Conservation (phyloP, 92 coral and sea anemone genomes). For the Diadumene lineata region DNA sequence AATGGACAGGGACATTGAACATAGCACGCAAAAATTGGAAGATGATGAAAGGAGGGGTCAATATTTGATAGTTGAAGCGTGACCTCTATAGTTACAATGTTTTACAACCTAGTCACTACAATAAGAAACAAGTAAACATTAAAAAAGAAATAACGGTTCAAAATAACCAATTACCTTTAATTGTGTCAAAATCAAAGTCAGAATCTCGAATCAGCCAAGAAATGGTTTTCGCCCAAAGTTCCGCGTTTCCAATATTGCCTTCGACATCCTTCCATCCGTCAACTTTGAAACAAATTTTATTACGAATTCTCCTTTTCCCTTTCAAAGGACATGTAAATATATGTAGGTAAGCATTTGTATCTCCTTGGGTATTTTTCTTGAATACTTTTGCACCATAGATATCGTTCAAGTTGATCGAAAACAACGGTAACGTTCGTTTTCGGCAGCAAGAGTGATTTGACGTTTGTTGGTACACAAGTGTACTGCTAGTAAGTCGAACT, state of each 20-base stretch:
- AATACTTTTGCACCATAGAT: conserved; percentile 75
- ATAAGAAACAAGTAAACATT: too few relatives aligned
- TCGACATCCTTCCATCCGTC: conserved; percentile 46
- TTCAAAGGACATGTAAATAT: conserved; percentile 61
- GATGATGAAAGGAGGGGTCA: too few relatives aligned
- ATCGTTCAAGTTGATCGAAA: conserved; percentile 40
- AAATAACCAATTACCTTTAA: conserved; percentile 55
- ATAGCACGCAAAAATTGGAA: background rate
- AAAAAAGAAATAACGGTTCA: background rate
- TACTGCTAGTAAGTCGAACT: conserved; percentile 47
- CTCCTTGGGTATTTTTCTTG: conserved; percentile 36
- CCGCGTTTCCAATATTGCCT: conserved; percentile 56
- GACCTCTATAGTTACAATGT: too few relatives aligned
- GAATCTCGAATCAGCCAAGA: conserved; percentile 74
- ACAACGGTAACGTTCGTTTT: background rate
- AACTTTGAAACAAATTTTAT: conserved; percentile 60
- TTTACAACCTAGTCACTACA: background rate
- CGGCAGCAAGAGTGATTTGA: conserved; percentile 20
- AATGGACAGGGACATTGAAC: background rate
- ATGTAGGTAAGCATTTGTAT: conserved; percentile 62
- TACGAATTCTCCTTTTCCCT: conserved; percentile 47
- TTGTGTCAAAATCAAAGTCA: conserved; percentile 19
- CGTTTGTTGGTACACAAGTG: conserved; percentile 20
- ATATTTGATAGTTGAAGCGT: too few relatives aligned
- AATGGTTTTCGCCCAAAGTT: conserved; percentile 79